A percentile compares a stretch with the other conserved stretches of the same genome.
phyloP scores from a whole-genome alignment of 2,888 invertebrate genomes.

The Oligia fasciuncula region DNA sequence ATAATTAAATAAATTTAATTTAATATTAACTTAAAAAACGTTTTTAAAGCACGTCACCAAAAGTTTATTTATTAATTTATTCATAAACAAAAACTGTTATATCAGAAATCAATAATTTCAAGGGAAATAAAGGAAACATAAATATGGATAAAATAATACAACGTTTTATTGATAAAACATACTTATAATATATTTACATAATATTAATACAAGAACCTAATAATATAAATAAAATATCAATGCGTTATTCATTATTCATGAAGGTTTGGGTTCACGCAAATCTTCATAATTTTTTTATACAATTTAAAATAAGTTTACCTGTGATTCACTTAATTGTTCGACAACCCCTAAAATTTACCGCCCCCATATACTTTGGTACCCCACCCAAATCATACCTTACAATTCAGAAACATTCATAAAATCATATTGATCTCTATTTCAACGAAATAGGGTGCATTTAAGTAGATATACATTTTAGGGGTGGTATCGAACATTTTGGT shows the following conservation, averaged over 20 bases:
- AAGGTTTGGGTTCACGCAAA: slow-evolving; percentile 51
- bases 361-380: slow-evolving; percentile 73
- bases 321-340: slow-evolving; percentile 86
- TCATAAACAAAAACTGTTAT: neutral
- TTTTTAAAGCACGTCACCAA: neutral
- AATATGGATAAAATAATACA: neutral
- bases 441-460: slow-evolving; percentile 43
- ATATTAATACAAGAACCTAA: slow-evolving; percentile 14
- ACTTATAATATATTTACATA: slow-evolving; percentile 35
- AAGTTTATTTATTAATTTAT: neutral
- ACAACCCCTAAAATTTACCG: slow-evolving; percentile 85
- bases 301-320: slow-evolving; percentile 85
- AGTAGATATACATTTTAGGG: neutral
- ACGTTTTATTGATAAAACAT: slow-evolving; percentile 45
- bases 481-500: slow-evolving; percentile 52
- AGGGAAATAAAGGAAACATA: slow-evolving; percentile 31
- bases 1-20: neutral
- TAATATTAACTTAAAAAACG: neutral
- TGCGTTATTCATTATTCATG: slow-evolving; percentile 55
- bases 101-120: neutral
- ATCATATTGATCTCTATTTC: slow-evolving; percentile 44
- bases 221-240: slow-evolving; percentile 38
- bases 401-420: neutral
- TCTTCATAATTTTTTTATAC: slow-evolving; percentile 71
- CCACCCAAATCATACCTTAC: slow-evolving; percentile 57